Base-by-base conservation (phyloP, 2,113 vertebrate genomes). In the Gnathonemus echidnorhynchus region DNA sequence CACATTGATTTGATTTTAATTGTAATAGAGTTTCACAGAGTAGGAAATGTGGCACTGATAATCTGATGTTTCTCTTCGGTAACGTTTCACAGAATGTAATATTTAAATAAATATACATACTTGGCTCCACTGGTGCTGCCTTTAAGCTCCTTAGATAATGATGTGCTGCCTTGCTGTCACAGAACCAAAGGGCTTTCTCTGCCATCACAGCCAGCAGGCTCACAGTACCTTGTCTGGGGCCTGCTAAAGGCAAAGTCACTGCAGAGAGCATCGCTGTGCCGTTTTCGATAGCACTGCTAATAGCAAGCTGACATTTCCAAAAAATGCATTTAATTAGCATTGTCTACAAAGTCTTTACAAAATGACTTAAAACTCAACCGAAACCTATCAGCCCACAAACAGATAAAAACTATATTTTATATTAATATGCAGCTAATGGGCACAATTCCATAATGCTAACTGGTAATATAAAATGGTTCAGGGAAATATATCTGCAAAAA, bases 61-160 rank as follows among this genome's bases (percentile, higher is more conserved):
- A 21, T 48, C 39, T 42, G 39, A 85, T 85, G 42, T 46, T 85
- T 48, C 45, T 48, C 3, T 10, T 48, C 3, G 45, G 42, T 24
- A 11, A 10, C 39, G 5, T 39, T 83, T 3, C 17, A 42, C 1
- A 21, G 19, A 10, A 24, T 21, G 39, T 48, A 85, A n/a, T 46
- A 85, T 92, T 70, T 70, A 70, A 31, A 70, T 70, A 70, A 93
- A 93, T 93, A 92, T 92, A 92, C 66, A 46, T 90, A 56, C 89
- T 91, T 89, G 89, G 91, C 90, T 53, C 91, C 83, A 90, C 89
- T 42, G 35, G 15, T 92, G 45, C 90, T 90, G 83, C 70, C 80
- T 62, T 35, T 91, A 91, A 91, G 58, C 91, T 58, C 9, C 19
- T 48, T 24, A n/a, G 39, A 85, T 85, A 85, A 85, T 85, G 83